These are phyloP conservation scores for Chloroceryle amazona DNA, from an alignment of 2,797 vertebrate genomes.

Conservation along the genomic window DNA sequence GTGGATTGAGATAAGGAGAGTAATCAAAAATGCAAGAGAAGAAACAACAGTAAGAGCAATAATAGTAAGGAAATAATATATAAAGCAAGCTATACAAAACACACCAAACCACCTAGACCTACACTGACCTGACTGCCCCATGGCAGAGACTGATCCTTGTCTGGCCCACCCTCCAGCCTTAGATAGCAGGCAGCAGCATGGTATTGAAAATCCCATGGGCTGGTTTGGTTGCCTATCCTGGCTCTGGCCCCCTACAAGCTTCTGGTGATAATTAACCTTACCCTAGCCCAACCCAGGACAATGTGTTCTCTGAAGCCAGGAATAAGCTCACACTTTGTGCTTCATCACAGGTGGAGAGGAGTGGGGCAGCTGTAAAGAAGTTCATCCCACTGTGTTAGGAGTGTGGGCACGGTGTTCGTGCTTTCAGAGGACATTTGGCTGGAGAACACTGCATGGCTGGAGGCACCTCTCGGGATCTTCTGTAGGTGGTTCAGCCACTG, in stretches of 20 bases:
- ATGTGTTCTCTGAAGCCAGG: not conserved
- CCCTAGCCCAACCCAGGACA: not conserved
- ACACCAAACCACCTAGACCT: not conserved
- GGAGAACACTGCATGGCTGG: rapidly evolving
- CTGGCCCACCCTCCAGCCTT: not conserved
- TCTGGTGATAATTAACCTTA: not conserved
- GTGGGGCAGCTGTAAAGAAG: not conserved
- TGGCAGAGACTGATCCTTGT: no score
- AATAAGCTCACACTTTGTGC: not conserved
- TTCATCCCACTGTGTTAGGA: rapidly evolving
- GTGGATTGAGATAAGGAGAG: not conserved
- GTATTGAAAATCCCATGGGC: not conserved
- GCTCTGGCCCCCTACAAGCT: not conserved
- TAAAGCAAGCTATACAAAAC: not conserved
- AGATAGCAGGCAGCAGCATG: not conserved
- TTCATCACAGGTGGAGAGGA: rapidly evolving
- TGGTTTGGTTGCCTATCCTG: not conserved
- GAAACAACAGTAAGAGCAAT: not conserved
- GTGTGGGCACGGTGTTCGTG: rapidly evolving
- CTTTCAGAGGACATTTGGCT: rapidly evolving
- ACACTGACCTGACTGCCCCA: no score
- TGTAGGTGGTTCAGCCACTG: rapidly evolving
- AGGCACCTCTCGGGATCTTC: not conserved
- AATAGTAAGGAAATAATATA: not conserved
- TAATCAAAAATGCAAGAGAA: not conserved